Evolutionary conservation across 2,888 invertebrate genomes (phyloP).

Genomic region (Rhingia campestris): DNA sequence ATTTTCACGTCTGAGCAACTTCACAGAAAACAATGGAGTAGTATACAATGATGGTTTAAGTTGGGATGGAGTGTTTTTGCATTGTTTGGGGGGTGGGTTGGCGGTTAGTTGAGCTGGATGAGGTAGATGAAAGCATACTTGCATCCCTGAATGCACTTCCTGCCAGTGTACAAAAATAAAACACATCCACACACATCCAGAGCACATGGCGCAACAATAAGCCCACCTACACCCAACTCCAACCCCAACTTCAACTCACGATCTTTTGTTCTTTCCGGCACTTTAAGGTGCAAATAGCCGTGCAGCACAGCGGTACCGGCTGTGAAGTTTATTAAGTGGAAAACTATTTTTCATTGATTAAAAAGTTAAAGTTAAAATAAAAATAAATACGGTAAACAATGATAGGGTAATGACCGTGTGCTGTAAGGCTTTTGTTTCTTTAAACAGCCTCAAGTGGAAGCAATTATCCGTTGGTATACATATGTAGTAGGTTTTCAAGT

Average conservation of each 20-base stretch:
- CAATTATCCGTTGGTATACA: no score
- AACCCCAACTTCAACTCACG: slow-evolving; percentile 36
- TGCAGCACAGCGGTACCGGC: slow-evolving; percentile 61
- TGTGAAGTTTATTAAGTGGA: slow-evolving; percentile 73
- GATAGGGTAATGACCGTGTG: slow-evolving; percentile 45
- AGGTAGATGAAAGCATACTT: slow-evolving; percentile 36
- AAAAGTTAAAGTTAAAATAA: slow-evolving; percentile 36
- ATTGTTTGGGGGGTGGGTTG: background rate
- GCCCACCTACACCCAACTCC: slow-evolving; percentile 17
- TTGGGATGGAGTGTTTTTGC: background rate
- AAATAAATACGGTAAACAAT: slow-evolving; percentile 16
- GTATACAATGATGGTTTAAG: slow-evolving; percentile 18
- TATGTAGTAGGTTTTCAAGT: slow-evolving; percentile 14
- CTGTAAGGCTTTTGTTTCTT: background rate
- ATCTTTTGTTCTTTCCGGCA: slow-evolving; percentile 71
- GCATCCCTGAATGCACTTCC: slow-evolving; percentile 68
- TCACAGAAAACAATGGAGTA: slow-evolving; percentile 65
- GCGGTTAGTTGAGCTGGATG: background rate
- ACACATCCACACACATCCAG: background rate
- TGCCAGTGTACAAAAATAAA: background rate
- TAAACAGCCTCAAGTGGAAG: slow-evolving; percentile 16
- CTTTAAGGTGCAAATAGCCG: slow-evolving; percentile 72
- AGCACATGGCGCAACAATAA: slow-evolving; percentile 21
- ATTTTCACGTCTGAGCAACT: slow-evolving; percentile 73
- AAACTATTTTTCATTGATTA: slow-evolving; percentile 71